Conservation (phyloP, 2,797 vertebrate genomes). For the Liparis tanakae region DNA sequence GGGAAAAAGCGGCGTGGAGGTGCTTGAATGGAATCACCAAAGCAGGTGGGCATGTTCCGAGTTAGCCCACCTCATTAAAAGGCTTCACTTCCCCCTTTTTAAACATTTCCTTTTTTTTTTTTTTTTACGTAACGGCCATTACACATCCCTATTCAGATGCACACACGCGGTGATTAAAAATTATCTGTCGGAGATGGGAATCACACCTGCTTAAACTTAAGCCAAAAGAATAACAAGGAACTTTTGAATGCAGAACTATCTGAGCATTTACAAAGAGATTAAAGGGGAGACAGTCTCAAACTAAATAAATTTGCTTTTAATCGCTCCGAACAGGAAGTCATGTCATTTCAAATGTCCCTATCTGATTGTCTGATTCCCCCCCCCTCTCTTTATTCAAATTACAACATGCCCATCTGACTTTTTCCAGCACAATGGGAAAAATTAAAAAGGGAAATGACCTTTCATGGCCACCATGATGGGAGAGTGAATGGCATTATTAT, state of each 20-base stretch:
- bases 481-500: slow-evolving; percentile 86
- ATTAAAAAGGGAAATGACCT: slow-evolving; percentile 88
- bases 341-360: slow-evolving; percentile 85
- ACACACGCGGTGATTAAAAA: slow-evolving; percentile 83
- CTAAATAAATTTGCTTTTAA: slow-evolving; percentile 90
- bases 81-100: slow-evolving; percentile 65
- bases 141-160: slow-evolving; percentile 83
- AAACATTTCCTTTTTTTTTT: no score
- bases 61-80: slow-evolving; percentile 85
- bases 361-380: slow-evolving; percentile 87
- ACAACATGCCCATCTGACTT: slow-evolving; percentile 88
- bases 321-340: slow-evolving; percentile 85
- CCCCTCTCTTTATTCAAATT: slow-evolving; percentile 86
- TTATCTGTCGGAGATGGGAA: slow-evolving; percentile 85
- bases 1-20: slow-evolving; percentile 75
- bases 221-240: slow-evolving; percentile 84
- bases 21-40: slow-evolving; percentile 82
- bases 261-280: slow-evolving; percentile 85
- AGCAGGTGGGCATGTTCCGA: slow-evolving; percentile 83
- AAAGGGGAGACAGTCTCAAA: slow-evolving; percentile 83
- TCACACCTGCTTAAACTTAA: slow-evolving; percentile 86
- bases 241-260: slow-evolving; percentile 80
- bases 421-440: slow-evolving; percentile 85
- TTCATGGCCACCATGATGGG: slow-evolving; percentile 82
- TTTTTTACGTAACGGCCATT: slow-evolving; percentile 81